Conservation (phyloP, 2,888 invertebrate genomes). For the Cordylochernes scorpioides region DNA sequence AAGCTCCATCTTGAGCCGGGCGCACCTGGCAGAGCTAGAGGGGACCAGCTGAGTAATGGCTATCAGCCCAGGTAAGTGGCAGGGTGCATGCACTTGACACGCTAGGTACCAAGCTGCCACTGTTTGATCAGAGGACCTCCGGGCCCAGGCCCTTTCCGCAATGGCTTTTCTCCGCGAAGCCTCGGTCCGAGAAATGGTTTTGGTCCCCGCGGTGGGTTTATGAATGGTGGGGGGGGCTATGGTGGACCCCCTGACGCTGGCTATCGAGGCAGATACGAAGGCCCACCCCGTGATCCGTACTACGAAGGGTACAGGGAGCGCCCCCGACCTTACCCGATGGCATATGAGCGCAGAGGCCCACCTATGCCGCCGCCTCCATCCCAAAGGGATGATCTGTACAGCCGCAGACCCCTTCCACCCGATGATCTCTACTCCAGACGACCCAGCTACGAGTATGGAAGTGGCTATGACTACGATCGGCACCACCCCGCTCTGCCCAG, state of each 20-base stretch:
- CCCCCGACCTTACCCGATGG: conserved; percentile 9
- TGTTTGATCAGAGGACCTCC: not conserved
- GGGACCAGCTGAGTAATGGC: too few relatives aligned
- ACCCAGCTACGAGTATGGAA: conserved; percentile 2
- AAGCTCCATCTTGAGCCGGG: conserved; percentile 11
- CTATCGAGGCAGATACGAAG: too few relatives aligned
- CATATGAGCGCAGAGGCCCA: conserved; percentile 7
- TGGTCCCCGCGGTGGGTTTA: too few relatives aligned
- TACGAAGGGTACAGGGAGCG: conserved; percentile 6
- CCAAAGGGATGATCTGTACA: conserved; percentile 5
- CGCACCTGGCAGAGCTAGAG: conserved; percentile 10
- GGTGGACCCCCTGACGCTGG: too few relatives aligned
- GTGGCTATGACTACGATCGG: conserved; percentile 6
- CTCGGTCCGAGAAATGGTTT: too few relatives aligned
- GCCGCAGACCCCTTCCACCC: conserved; percentile 3
- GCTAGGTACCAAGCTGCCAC: not conserved
- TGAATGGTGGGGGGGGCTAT: too few relatives aligned
- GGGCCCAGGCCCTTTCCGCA: not conserved
- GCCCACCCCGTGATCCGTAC: conserved; percentile 5
- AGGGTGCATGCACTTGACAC: not conserved
- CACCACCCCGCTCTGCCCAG: not conserved
- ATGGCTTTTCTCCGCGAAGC: too few relatives aligned
- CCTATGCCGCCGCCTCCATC: conserved; percentile 5
- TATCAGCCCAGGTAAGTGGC: too few relatives aligned
- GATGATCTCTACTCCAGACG: conserved; percentile 9